Percentiles rank a stretch among this genome's conserved stretches.
Evolutionary conservation across 2,888 invertebrate genomes (phyloP).

Genomic region (Blastobasis lacticolella): DNA sequence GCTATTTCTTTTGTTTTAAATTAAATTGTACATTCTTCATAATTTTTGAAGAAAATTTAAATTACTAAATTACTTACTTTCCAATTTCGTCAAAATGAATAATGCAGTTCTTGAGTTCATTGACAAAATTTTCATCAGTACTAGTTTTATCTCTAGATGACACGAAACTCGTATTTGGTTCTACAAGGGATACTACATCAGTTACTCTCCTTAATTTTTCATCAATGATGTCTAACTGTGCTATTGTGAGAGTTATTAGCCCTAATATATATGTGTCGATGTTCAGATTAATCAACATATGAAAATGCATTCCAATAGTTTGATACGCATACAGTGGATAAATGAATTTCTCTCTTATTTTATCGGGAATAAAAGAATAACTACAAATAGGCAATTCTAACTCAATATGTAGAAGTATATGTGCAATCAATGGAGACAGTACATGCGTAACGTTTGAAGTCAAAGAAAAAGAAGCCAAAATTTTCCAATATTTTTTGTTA

Average conservation of each 20-base stretch:
- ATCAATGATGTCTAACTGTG: constrained; percentile 45
- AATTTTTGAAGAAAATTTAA: background rate
- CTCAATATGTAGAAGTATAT: constrained; percentile 24
- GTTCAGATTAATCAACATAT: constrained; percentile 37
- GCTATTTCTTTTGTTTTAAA: too few relatives aligned
- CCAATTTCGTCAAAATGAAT: constrained; percentile 34
- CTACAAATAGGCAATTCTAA: constrained; percentile 32
- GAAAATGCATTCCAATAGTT: constrained; percentile 32
- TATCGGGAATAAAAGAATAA: constrained; percentile 38
- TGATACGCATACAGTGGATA: constrained; percentile 45
- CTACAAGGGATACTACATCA: constrained; percentile 3
- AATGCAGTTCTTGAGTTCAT: constrained; percentile 31
- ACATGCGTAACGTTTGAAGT: constrained; percentile 27
- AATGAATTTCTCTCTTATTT: constrained; percentile 22
- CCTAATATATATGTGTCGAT: constrained; percentile 45
- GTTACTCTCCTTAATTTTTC: constrained; percentile 33
- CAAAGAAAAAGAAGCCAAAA: constrained; percentile 25
- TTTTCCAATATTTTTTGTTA: constrained; percentile 33
- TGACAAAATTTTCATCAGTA: constrained; percentile 11
- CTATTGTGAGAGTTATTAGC: constrained; percentile 36
- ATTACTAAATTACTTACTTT: constrained; percentile 27
- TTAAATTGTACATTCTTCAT: background rate
- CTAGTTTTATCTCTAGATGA: background rate
- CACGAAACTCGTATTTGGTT: background rate
- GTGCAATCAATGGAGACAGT: constrained; percentile 24